Evolutionary conservation across 2,113 vertebrate species (phyloP), one percentile per base, ranked within the genome.

Genomic region (Pelecanoides urinatrix): DNA sequence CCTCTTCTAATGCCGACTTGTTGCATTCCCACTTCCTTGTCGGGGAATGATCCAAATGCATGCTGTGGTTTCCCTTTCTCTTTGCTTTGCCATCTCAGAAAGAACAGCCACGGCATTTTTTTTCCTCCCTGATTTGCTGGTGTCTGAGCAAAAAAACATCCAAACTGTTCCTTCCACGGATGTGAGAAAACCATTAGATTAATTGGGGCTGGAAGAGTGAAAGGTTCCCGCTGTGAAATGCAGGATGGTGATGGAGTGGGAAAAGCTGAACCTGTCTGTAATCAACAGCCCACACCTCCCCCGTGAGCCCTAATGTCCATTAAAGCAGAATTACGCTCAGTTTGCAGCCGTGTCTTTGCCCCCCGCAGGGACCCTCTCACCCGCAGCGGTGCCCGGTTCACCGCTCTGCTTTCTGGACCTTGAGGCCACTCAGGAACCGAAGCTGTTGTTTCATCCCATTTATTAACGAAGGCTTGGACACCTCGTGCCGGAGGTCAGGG

Each of bases 121-220:
- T 81, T 40, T 36, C 30, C 68, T 77, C 30, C 16, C 36, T 47
- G 26, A 4, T 90, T 81, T 92, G 38, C 61, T 88, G 61, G 16
- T 74, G 42, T 49, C n/a, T 80, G 88, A 88, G 52, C 47, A 38
- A 72, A 68, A 49, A 88, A 58, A 10, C 2, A 55, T 53, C 77
- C 85, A 45, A 88, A 85, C 66, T 26, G 25, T 90, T 91, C 84
- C 66, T 58, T 94, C 44, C 34, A 1, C 17, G 13, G 44, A 65
- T 72, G 70, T 65, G 62, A 88, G 49, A 47, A 86, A 96, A 72
- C 58, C 92, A 82, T 92, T 85, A 82, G 45, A 62, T 94, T 96
- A 94, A 95, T 94, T 90, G 76, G 73, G 74, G 74, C 67, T 87
- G 93, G 84, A 90, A 91, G 49, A 91, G 49, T 66, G 74, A 73